phyloP scores from a whole-genome alignment of 2,888 invertebrate species.

The Tineola bisselliella region DNA sequence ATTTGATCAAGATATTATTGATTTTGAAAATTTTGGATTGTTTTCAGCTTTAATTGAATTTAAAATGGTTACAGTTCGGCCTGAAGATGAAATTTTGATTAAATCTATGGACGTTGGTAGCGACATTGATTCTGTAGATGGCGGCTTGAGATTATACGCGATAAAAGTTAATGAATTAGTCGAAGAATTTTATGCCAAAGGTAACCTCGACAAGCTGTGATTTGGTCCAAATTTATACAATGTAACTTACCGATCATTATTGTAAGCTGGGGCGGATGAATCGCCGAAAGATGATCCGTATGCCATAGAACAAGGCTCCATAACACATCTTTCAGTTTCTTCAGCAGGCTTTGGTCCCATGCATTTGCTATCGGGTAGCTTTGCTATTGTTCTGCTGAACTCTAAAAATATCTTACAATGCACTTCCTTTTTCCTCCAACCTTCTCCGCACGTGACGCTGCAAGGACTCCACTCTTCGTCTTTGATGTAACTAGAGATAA shows the following conservation, averaged over 20 bases:
- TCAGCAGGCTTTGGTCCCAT: slow-evolving; percentile 85
- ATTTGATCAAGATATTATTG: slow-evolving; percentile 33
- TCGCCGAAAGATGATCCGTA: slow-evolving; percentile 66
- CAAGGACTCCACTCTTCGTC: slow-evolving; percentile 91
- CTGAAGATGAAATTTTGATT: slow-evolving; percentile 28
- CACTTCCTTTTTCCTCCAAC: slow-evolving; percentile 85
- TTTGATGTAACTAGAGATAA: slow-evolving; percentile 80
- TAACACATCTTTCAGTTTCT: slow-evolving; percentile 82
- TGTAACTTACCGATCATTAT: slow-evolving; percentile 49
- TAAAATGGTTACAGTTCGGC: slow-evolving; percentile 31
- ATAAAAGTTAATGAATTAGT: slow-evolving; percentile 44
- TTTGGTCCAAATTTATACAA: no score
- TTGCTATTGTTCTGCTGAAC: slow-evolving; percentile 88
- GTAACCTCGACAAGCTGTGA: slow-evolving; percentile 32
- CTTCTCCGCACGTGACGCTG: slow-evolving; percentile 91
- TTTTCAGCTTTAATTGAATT: slow-evolving; percentile 42
- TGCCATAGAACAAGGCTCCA: slow-evolving; percentile 79
- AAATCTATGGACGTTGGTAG: slow-evolving; percentile 23
- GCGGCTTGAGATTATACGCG: slow-evolving; percentile 25
- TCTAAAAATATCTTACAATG: slow-evolving; percentile 94
- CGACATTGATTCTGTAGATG: slow-evolving; percentile 20
- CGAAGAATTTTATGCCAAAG: slow-evolving; percentile 34
- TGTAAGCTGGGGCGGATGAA: slow-evolving; percentile 49
- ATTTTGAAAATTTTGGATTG: slow-evolving; percentile 38
- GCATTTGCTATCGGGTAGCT: slow-evolving; percentile 88